Base-by-base conservation (phyloP, 2,113 vertebrate species). In the Ibidorhyncha struthersii region DNA sequence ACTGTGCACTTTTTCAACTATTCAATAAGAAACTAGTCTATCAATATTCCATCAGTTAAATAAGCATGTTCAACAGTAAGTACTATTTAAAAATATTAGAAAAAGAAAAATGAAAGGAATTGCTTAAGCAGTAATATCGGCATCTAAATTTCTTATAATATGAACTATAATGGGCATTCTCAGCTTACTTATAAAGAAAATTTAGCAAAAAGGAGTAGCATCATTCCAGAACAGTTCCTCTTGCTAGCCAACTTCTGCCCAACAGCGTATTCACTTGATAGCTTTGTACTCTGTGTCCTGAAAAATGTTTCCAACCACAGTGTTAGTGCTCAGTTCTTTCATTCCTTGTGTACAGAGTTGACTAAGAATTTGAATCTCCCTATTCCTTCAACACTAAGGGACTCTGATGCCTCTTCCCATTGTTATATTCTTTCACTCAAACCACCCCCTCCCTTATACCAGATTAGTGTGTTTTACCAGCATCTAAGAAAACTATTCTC, bases 371-470 rank as follows among this genome's bases (percentile, higher is more conserved):
- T 63, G 19, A 56, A 61, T 17, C 3, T 56, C 14, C 7, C 4
- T 59, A 16, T 65, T 67, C 10, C 40, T 83, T 76, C 62, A 58
- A 9, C 22, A 19, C 12, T 65, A 79, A 55, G n/a, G 22, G 32
- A 63, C 47, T 77, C 25, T 76, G 29, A 71, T 45, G n/a, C 34
- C 6, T 8, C 29, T 92, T 62, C 9, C 52, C 29, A 34, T 12
- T 70, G 14, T 30, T 52, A 6, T 19, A 13, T 14, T 34, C 20
- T 90, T 88, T 81, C 62, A 43, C 23, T 19, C 32, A 38, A 26
- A 18, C 2, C 3, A 5, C 1, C 8, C 17, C 14, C 4, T 38
- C 27, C 43, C 38, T 38, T 11, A 59, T 8, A 32, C 23, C 38
- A 65, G 17, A 62, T 62, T 56, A 43, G 2, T 52, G 10, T 83